Percentiles rank a stretch among this genome's conserved stretches.
phyloP scores from a whole-genome alignment of 1,140 invertebrate genomes.

The Drosophila sp. region DNA sequence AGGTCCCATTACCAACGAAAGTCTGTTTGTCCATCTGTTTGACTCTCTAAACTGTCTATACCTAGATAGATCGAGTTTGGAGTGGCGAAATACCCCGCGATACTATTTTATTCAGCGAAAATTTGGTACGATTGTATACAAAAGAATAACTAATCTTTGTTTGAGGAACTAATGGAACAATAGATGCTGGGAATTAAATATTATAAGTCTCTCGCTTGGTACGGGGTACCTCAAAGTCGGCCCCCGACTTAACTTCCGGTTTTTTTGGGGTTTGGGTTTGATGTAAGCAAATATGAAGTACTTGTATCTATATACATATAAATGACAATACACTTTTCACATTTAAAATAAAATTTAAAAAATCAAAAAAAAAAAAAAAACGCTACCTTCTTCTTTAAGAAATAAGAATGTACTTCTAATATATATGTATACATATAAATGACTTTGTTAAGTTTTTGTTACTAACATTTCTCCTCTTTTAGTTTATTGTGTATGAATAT shows the following conservation, averaged over 20 bases:
- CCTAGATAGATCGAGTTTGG: too few relatives aligned
- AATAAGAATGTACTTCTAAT: slow-evolving; percentile 16
- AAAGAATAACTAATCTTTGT: too few relatives aligned
- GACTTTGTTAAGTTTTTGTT: slow-evolving; percentile 48
- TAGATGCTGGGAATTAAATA: too few relatives aligned
- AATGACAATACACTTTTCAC: slow-evolving; percentile 21
- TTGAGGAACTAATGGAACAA: too few relatives aligned
- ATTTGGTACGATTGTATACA: too few relatives aligned
- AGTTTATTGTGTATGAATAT: slow-evolving; percentile 27
- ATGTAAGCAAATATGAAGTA: slow-evolving; percentile 34
- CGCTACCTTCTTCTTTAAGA: slow-evolving; percentile 36
- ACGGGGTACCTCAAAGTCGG: neutral
- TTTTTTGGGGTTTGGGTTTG: slow-evolving; percentile 52
- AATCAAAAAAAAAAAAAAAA: slow-evolving; percentile 16
- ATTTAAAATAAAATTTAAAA: slow-evolving; percentile 37
- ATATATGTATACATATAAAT: slow-evolving; percentile 24
- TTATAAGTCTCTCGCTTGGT: neutral
- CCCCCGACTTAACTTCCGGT: slow-evolving; percentile 12
- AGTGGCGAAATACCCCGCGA: too few relatives aligned
- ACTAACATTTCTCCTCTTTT: slow-evolving; percentile 23
- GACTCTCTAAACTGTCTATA: too few relatives aligned
- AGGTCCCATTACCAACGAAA: too few relatives aligned
- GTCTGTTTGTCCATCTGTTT: too few relatives aligned
- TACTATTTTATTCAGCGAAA: too few relatives aligned
- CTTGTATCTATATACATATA: slow-evolving; percentile 32